Conservation (phyloP, 2,113 vertebrate genomes). For the Ophiodon elongatus region DNA sequence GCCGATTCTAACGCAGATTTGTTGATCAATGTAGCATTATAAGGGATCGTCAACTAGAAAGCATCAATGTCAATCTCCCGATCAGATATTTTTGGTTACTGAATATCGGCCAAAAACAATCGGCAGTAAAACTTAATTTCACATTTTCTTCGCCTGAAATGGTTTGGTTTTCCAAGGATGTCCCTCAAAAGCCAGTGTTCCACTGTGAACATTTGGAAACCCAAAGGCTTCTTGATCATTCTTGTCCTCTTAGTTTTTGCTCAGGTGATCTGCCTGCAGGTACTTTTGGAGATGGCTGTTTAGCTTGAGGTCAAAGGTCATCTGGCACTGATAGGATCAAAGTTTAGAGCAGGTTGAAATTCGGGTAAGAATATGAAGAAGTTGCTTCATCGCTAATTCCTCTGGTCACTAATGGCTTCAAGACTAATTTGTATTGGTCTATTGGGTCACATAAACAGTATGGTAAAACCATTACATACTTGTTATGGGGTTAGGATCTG, state of each 20-base stretch:
- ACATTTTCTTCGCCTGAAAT: not conserved
- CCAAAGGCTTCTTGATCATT: not conserved
- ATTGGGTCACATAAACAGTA: not conserved
- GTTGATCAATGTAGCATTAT: too few relatives aligned
- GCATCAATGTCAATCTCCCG: too few relatives aligned
- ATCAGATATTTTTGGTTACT: too few relatives aligned
- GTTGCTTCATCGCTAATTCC: constrained; percentile 20
- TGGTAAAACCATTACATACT: not conserved
- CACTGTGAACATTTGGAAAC: not conserved
- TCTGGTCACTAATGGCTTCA: not conserved
- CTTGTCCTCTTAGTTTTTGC: constrained; percentile 18
- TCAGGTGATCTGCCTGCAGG: constrained; percentile 26
- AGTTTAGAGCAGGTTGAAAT: constrained; percentile 13
- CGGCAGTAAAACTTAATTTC: too few relatives aligned
- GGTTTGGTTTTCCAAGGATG: not conserved
- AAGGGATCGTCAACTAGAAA: too few relatives aligned
- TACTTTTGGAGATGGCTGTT: constrained; percentile 38
- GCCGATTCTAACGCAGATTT: too few relatives aligned
- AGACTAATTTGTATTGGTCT: not conserved
- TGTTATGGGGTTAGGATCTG: not conserved
- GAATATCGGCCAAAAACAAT: too few relatives aligned
- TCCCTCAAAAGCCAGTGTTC: not conserved
- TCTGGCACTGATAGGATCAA: constrained; percentile 14
- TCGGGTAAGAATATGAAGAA: constrained; percentile 6
- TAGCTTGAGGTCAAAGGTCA: constrained; percentile 43